phyloP scores from a whole-genome alignment of 1,140 invertebrate genomes.

The Amphibalanus amphitrite region DNA sequence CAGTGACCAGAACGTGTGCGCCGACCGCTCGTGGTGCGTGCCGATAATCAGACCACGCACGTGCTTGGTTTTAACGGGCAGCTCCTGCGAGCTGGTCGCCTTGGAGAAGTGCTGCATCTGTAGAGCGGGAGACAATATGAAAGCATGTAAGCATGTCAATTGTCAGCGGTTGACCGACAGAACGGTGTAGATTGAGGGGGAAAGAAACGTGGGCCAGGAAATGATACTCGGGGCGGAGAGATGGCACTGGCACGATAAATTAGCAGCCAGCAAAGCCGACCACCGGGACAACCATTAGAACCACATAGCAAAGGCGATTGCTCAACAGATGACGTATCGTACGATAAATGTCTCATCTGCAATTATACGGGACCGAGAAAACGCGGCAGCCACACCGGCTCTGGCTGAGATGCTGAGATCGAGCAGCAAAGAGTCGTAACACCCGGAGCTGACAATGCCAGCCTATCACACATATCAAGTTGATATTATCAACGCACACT shows the following conservation, averaged over 20 bases:
- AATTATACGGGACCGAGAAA: neutral
- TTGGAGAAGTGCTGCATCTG: slow-evolving; percentile 6
- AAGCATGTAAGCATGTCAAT: neutral
- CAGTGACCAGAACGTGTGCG: slow-evolving; percentile 73
- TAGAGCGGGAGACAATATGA: too few species aligned
- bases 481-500: too few species aligned
- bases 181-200: neutral
- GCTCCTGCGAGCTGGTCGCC: slow-evolving; percentile 35
- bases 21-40: slow-evolving; percentile 84
- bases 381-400: neutral
- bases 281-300: too few species aligned
- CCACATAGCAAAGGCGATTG: too few species aligned
- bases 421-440: neutral
- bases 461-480: too few species aligned
- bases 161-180: neutral
- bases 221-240: neutral
- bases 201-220: neutral
- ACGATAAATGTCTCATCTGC: too few species aligned
- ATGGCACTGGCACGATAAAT: neutral
- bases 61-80: slow-evolving; percentile 92
- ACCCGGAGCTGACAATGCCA: neutral
- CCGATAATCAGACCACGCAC: slow-evolving; percentile 67
- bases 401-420: neutral
- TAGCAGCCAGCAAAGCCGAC: too few species aligned
- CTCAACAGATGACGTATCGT: too few species aligned